Percentiles rank a stretch among this genome's conserved stretches.
These are phyloP conservation scores for Dreissena polymorpha DNA, from an alignment of 1,140 invertebrate species.

Conservation along the genomic window DNA sequence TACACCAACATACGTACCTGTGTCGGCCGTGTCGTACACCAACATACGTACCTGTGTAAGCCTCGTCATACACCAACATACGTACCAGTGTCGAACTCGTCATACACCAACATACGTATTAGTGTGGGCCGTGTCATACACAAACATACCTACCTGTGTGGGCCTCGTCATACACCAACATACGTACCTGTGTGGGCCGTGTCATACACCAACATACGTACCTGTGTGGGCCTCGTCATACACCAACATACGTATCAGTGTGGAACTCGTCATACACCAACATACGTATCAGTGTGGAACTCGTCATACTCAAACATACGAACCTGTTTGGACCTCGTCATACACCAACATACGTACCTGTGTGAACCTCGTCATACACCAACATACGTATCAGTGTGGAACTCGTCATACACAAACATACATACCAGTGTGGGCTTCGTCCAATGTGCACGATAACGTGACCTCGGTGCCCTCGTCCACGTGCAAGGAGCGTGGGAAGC, in stretches of 20 bases:
- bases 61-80: too few species aligned
- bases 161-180: too few species aligned
- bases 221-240: too few species aligned
- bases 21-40: too few species aligned
- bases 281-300: not conserved
- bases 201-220: not conserved
- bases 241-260: not conserved
- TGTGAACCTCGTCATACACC: not conserved
- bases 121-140: too few species aligned
- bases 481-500: conserved; percentile 94
- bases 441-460: conserved; percentile 90
- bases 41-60: not conserved
- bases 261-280: too few species aligned
- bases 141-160: not conserved
- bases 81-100: not conserved
- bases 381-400: not conserved
- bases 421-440: conserved; percentile 86
- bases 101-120: not conserved
- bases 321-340: conserved; percentile 5
- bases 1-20: not conserved
- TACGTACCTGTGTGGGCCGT: not conserved
- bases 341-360: too few species aligned
- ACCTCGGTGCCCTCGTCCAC: conserved; percentile 90
- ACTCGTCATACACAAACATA: too few species aligned
- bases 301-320: too few species aligned